A percentile compares a stretch with the other conserved stretches of the same genome.
Conservation (phyloP, 2,113 vertebrate species). For the Ochotona princeps region DNA sequence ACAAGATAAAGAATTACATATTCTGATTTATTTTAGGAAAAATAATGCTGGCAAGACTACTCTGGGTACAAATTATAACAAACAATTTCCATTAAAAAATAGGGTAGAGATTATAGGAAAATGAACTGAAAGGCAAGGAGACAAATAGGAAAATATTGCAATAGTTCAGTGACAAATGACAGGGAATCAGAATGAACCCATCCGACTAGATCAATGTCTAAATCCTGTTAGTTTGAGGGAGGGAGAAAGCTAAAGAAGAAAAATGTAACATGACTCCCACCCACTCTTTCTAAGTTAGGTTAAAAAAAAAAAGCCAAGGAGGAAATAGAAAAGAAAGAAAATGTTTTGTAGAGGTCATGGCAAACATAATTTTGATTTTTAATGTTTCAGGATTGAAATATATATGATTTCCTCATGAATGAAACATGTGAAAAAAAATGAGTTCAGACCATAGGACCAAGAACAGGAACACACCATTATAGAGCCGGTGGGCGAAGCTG, state of each 20-base stretch:
- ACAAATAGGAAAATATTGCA: not conserved
- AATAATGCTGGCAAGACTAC: slow-evolving; percentile 1
- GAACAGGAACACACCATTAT: no score
- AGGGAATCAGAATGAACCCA: not conserved
- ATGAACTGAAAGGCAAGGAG: not conserved
- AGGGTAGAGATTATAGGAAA: not conserved
- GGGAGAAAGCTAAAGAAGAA: accelerated
- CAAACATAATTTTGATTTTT: not conserved
- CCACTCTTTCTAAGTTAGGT: not conserved
- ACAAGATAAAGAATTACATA: not conserved
- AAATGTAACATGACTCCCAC: not conserved
- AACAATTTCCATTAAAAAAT: not conserved
- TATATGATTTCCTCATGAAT: not conserved
- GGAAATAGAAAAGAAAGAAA: not conserved
- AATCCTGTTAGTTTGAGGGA: not conserved
- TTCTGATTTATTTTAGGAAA: slow-evolving; percentile 12
- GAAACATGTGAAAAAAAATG: not conserved
- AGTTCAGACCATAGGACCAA: not conserved
- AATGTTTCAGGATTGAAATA: not conserved
- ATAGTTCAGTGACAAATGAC: not conserved
- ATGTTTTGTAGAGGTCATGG: not conserved
- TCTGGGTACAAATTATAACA: not conserved
- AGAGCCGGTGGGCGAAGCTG: not conserved
- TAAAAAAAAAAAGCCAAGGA: not conserved
- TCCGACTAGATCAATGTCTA: not conserved